Evolutionary conservation across 1,140 invertebrate genomes (phyloP).

Genomic region (Campodea augens): DNA sequence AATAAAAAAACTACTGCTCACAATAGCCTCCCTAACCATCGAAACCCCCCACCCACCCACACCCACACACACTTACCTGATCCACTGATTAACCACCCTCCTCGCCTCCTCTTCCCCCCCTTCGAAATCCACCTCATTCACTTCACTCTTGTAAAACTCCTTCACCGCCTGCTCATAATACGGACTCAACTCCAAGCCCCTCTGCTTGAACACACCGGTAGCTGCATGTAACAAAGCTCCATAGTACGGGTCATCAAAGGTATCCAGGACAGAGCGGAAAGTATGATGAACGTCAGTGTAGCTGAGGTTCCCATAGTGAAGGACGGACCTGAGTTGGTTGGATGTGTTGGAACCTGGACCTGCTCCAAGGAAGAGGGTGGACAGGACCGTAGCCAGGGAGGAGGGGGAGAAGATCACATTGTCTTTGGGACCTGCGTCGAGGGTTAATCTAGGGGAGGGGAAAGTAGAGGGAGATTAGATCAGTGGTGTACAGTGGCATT

Average conservation of each 20-base stretch:
- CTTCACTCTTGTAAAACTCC: conserved; percentile 17
- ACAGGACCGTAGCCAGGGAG: conserved; percentile 17
- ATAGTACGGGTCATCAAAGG: conserved; percentile 11
- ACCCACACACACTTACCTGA: conserved; percentile 7
- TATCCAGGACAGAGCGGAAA: conserved; percentile 7
- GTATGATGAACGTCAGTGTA: conserved; percentile 13
- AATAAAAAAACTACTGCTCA: no score
- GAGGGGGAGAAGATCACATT: conserved; percentile 21
- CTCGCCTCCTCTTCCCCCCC: conserved; percentile 11
- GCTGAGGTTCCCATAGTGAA: conserved; percentile 17
- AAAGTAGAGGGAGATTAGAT: no score
- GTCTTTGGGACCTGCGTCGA: conserved; percentile 12
- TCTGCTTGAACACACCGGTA: conserved; percentile 16
- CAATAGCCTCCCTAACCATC: no score
- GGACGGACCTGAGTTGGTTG: conserved; percentile 15
- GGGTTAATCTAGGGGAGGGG: no score
- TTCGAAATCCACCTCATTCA: conserved; percentile 18
- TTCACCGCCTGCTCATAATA: conserved; percentile 14
- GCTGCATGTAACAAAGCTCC: conserved; percentile 14
- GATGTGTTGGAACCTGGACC: conserved; percentile 16
- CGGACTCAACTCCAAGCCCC: conserved; percentile 11
- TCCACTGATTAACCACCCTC: conserved; percentile 18
- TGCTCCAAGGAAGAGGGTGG: conserved; percentile 19
- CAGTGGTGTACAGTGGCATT: no score
- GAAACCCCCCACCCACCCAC: no score